Evolutionary conservation across 2,888 invertebrate genomes (phyloP).

Genomic region (Metopia argyrocephala): DNA sequence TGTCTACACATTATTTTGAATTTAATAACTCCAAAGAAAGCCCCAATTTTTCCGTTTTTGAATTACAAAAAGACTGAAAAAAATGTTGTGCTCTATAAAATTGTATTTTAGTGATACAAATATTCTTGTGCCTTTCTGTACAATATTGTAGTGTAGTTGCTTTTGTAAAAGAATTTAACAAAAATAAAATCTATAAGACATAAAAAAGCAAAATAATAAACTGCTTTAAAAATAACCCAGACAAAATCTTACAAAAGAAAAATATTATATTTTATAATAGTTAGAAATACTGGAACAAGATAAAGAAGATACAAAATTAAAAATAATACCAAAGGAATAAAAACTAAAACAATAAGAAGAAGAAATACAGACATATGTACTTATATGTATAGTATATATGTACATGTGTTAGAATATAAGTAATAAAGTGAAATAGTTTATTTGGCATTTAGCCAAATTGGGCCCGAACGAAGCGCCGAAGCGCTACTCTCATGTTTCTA

Average conservation of each 20-base stretch:
- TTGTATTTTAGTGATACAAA: too few relatives aligned
- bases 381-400: not conserved
- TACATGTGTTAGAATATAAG: constrained; percentile 56
- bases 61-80: too few relatives aligned
- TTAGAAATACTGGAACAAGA: constrained; percentile 10
- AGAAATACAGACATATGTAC: constrained; percentile 21
- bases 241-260: constrained; percentile 25
- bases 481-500: too few relatives aligned
- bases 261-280: not conserved
- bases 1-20: too few relatives aligned
- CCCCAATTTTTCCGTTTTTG: too few relatives aligned
- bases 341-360: constrained; percentile 38
- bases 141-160: constrained; percentile 60
- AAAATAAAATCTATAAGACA: constrained; percentile 8
- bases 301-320: constrained; percentile 18
- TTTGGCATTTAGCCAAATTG: constrained; percentile 61
- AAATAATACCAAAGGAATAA: too few relatives aligned
- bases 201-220: constrained; percentile 42
- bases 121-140: too few relatives aligned
- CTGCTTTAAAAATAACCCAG: constrained; percentile 48
- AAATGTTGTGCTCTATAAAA: too few relatives aligned
- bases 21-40: too few relatives aligned
- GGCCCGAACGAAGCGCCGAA: too few relatives aligned
- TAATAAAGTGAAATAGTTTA: constrained; percentile 62
- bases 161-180: constrained; percentile 28